Conservation (phyloP, 1,140 invertebrate genomes). For the Branchinecta lindahli region DNA sequence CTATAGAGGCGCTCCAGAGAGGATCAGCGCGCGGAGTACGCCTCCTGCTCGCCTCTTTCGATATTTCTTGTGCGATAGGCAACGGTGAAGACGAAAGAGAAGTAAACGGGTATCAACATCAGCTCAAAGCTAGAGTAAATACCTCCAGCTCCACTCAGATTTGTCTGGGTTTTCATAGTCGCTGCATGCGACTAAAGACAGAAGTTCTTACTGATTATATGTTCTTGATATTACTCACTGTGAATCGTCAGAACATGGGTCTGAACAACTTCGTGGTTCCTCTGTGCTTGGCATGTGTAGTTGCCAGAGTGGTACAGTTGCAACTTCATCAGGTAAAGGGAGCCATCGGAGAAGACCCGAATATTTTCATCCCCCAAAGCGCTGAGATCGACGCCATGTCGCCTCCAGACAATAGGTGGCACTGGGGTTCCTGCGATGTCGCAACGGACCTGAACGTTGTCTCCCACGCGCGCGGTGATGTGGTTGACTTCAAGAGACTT, state of each 20-base stretch:
- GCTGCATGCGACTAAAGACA: no score
- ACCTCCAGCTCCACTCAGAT: no score
- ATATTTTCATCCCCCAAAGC: constrained; percentile 46
- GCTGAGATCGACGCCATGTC: constrained; percentile 49
- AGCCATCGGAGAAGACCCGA: constrained; percentile 52
- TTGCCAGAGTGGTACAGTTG: constrained; percentile 61
- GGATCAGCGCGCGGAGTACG: no score
- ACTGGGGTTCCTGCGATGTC: constrained; percentile 52
- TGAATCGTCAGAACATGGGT: constrained; percentile 57
- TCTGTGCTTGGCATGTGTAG: constrained; percentile 58
- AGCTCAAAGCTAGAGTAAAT: no score
- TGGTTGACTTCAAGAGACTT: constrained; percentile 54
- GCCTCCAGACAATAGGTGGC: constrained; percentile 53
- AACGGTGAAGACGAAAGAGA: no score
- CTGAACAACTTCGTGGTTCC: constrained; percentile 55
- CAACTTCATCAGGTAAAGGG: constrained; percentile 54
- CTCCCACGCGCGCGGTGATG: constrained; percentile 48
- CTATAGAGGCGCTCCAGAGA: no score
- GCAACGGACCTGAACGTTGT: constrained; percentile 65
- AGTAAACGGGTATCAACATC: no score
- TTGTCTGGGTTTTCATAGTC: no score
- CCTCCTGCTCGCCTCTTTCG: no score
- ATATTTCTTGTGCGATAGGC: no score
- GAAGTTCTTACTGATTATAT: no score
- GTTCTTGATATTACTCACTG: no score